Base-by-base conservation (phyloP, 1,140 invertebrate genomes). In the Bombus balteatus region DNA sequence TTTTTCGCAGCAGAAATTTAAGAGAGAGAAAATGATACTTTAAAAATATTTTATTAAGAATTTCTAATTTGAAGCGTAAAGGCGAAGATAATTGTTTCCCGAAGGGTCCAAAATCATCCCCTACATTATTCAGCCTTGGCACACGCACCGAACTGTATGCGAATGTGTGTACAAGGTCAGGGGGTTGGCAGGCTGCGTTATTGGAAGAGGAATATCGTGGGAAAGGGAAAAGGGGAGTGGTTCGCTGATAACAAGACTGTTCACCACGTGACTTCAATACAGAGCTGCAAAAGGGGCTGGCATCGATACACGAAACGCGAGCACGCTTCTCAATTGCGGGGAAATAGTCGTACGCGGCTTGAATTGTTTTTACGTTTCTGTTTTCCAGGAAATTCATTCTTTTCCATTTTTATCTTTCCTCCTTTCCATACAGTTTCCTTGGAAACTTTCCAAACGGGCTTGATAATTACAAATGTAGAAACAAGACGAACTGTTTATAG, bases 231-330 rank as follows among this genome's bases (percentile, higher is more conserved):
- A 73, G 62, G 53, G 78, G 85, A 25, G 77, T 83, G 83, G 79
- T 83, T 73, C 79, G 74, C 72, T 89, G 89, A 92, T 91, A 92
- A 92, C 88, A 90, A 91, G 87, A 85, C 87, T 68, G 57, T 32
- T 76, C 74, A 79, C 87, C 89, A 90, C 89, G 91, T 92, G 89
- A 92, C 87, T 91, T 85, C 85, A 92, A 90, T 90, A 88, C 87
- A 78, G 34, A 88, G 53, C 76, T 79, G 39, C 70, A 32, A 76
- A 59, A 79, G 37, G 32, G 57, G 65, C n/a, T 70, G 73, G 85
- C 87, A 84, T 89, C 87, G 75, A 92, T 91, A 92, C 83, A 89
- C 80, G 80, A 83, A 53, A 87, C 74, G 73, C 71, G 78, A 71
- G 81, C 87, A 62, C 85, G 84, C 79, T 90, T 88, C 90, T 92